Evolutionary conservation across 2,888 invertebrate genomes (phyloP).

Genomic region (Dasypogon diadema): DNA sequence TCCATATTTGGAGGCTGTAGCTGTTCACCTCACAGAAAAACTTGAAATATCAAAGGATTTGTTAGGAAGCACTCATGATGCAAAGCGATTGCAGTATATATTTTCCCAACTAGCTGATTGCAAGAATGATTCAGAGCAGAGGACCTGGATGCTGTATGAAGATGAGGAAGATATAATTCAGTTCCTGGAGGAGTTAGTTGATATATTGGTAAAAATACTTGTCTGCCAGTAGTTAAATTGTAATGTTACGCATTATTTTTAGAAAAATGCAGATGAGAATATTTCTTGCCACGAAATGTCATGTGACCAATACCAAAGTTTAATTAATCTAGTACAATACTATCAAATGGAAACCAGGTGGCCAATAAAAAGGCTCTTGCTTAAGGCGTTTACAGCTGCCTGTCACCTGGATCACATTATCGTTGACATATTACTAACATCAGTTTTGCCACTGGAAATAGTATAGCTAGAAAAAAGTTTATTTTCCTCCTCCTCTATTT

Average conservation of each 20-base stretch:
- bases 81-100: conserved; percentile 83
- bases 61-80: conserved; percentile 84
- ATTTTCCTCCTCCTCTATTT: neutral
- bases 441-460: conserved; percentile 90
- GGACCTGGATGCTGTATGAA: conserved; percentile 95
- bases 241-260: too few relatives aligned
- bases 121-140: conserved; percentile 94
- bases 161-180: conserved; percentile 91
- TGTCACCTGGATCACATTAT: conserved; percentile 87
- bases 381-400: conserved; percentile 89
- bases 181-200: conserved; percentile 84
- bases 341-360: conserved; percentile 96
- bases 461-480: conserved; percentile 81
- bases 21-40: conserved; percentile 73
- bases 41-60: conserved; percentile 74
- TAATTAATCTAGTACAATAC: conserved; percentile 88
- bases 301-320: conserved; percentile 85
- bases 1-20: conserved; percentile 74
- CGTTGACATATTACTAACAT: conserved; percentile 85
- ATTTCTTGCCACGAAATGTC: conserved; percentile 88
- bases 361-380: conserved; percentile 83
- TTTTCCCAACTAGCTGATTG: conserved; percentile 87
- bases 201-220: conserved; percentile 79
- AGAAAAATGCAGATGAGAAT: conserved; percentile 93
- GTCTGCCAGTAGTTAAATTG: neutral